A percentile compares a stretch with the other conserved stretches of the same genome.
These are phyloP conservation scores for Platysteira castanea DNA, from an alignment of 2,113 vertebrate species.

Conservation along the genomic window DNA sequence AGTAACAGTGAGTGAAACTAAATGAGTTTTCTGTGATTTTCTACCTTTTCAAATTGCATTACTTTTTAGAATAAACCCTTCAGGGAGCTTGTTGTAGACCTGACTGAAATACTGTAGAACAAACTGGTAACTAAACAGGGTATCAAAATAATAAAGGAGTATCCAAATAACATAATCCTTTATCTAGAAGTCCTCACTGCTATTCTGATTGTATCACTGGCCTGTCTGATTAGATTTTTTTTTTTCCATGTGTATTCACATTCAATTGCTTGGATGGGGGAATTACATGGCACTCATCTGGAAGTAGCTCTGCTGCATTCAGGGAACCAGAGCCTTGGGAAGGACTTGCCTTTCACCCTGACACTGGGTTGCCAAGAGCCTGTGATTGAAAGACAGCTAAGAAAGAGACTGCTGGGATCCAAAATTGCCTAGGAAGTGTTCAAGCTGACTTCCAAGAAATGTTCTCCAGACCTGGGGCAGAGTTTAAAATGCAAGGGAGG, in stretches of 20 bases:
- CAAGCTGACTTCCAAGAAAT: background rate
- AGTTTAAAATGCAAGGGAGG: background rate
- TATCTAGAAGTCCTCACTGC: background rate
- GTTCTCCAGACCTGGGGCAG: background rate
- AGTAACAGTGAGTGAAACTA: conserved; percentile 23
- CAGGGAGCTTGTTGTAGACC: background rate
- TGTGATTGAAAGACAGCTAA: background rate
- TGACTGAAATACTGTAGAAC: background rate
- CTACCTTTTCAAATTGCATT: conserved; percentile 22
- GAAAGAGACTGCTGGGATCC: background rate
- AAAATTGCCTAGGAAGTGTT: background rate
- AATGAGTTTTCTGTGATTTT: background rate
- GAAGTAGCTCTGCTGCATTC: background rate
- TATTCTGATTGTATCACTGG: background rate
- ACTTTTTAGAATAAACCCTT: conserved; percentile 16
- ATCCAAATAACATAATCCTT: background rate
- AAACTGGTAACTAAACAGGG: background rate
- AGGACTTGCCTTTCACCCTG: background rate
- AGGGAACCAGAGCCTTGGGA: background rate
- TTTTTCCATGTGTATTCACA: background rate
- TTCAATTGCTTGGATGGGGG: background rate
- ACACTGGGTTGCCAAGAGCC: background rate
- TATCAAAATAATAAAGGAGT: conserved; percentile 1
- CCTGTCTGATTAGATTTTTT: background rate
- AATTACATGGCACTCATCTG: background rate